These are phyloP conservation scores for Heliothis peltigera DNA, from an alignment of 2,888 invertebrate genomes.

Conservation along the genomic window DNA sequence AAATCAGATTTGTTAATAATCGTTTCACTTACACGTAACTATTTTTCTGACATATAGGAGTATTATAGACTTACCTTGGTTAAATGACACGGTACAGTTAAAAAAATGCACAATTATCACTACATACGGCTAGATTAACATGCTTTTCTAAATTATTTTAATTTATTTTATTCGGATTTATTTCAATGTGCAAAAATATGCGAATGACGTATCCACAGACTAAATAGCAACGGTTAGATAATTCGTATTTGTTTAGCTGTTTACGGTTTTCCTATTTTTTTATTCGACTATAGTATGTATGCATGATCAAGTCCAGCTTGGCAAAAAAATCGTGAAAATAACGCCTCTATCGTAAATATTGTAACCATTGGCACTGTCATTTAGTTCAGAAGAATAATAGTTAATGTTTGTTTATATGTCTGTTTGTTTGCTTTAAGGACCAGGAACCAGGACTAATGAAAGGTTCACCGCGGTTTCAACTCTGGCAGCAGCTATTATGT, in stretches of 20 bases:
- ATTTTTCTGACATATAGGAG: neutral
- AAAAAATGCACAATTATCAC: constrained; percentile 35
- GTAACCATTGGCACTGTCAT: no score
- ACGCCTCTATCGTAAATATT: no score
- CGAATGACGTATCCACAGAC: constrained; percentile 39
- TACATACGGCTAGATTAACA: constrained; percentile 40
- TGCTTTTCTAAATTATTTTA: constrained; percentile 36
- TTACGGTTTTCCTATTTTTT: neutral
- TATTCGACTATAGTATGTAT: constrained; percentile 17
- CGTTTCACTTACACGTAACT: neutral
- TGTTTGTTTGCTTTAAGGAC: no score
- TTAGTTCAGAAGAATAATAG: no score
- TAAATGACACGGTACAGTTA: constrained; percentile 13
- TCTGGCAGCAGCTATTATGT: no score
- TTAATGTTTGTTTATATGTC: no score
- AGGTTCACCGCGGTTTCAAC: no score
- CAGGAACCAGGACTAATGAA: no score
- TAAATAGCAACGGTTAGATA: neutral
- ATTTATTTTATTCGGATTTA: constrained; percentile 17
- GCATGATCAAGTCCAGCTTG: no score
- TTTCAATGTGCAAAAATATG: neutral
- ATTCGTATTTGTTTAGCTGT: neutral
- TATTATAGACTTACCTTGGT: constrained; percentile 39
- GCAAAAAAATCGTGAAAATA: no score
- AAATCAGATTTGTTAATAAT: constrained; percentile 8